These are phyloP conservation scores for Metellina segmentata DNA, from an alignment of 2,888 invertebrate species.

Conservation along the genomic window DNA sequence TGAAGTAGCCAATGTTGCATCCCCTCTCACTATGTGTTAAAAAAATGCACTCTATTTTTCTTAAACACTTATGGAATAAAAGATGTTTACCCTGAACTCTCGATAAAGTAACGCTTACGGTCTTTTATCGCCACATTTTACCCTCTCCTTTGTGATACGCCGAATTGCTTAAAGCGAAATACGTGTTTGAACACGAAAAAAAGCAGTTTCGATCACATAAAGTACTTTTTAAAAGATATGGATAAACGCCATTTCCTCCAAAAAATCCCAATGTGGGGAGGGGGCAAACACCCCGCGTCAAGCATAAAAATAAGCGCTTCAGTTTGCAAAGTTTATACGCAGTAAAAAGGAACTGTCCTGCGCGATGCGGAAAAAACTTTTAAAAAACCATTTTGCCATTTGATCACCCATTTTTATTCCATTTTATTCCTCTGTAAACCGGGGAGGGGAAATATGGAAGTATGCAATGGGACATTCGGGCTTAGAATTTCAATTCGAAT, in stretches of 20 bases:
- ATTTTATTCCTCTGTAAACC: neutral
- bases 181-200: neutral
- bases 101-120: neutral
- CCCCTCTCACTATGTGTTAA: neutral
- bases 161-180: neutral
- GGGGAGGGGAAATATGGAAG: neutral
- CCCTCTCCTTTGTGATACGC: neutral
- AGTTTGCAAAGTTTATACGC: constrained; percentile 1
- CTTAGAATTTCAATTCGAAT: constrained; percentile 47
- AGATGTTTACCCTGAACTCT: neutral
- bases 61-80: neutral
- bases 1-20: neutral
- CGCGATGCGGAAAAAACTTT: neutral
- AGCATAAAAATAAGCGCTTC: constrained; percentile 3
- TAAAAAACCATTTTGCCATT: neutral
- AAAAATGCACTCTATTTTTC: too few species aligned
- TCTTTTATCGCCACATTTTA: neutral
- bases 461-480: neutral
- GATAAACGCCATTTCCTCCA: neutral
- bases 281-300: neutral
- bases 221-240: constrained; percentile 1
- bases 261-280: neutral
- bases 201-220: neutral
- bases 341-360: constrained; percentile 11
- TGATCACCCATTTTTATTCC: neutral